Base-by-base conservation (phyloP, 2,113 vertebrate species). In the Ochotona curzoniae region DNA sequence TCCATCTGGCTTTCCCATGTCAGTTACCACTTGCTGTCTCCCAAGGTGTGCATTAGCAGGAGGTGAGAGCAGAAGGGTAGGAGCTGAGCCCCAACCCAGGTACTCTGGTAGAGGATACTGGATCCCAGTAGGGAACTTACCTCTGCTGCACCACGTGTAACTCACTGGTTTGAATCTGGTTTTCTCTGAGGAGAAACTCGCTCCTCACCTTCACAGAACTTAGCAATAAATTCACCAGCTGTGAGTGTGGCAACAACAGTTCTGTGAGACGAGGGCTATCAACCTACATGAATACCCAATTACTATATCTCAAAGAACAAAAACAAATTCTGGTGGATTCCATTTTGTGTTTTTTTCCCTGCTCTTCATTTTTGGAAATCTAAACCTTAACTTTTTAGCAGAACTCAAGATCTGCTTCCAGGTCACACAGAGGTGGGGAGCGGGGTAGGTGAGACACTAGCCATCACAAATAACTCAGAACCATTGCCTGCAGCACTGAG, bases 341-440 rank as follows among this genome's bases (percentile, higher is more conserved):
- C 32, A 44, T 13, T 80, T 47, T 78, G 96, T 92, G 89, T 14
- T 44, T 0, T 92, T 85, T 84, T 96, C 96, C 9, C 67, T 66
- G 8, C 26, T 83, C 93, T 94, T 81, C 60, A 23, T 81, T 83
- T 84, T 73, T 66, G 49, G 94, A 87, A 94, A 82, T 96, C 94
- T 96, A 96, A 96, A 97, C 71, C 95, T 94, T 49, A 95, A 64
- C 90, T 94, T 69, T 89, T 94, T 94, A 97, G 97, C 96, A 97
- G 85, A 97, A 96, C 93, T 94, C 96, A 64, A 96, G 96, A 91
- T 89, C 95, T 96, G 95, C 84, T 44, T 97, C 14, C 8, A 57
- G 97, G 96, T 97, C 96, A 97, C 95, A 96, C 63, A 95, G 95
- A 90, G 90, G 71, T 95, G 95, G 87, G 85, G 91, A 94, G 30